Base-by-base conservation (phyloP, 2,888 invertebrate genomes). In the Plagodis dolabraria region DNA sequence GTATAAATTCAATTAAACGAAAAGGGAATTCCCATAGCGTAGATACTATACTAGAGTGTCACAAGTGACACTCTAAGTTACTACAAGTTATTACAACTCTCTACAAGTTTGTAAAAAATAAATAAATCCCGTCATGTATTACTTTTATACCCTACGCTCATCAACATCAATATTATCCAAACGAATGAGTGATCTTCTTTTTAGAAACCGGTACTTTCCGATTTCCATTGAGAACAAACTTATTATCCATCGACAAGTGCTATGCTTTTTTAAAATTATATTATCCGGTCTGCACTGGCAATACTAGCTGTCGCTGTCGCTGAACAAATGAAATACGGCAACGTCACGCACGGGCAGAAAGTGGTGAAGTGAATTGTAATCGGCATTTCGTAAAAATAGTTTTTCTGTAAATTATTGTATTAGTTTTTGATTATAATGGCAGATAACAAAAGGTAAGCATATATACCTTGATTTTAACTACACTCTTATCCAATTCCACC, bases 251-350 rank as follows among this genome's bases (percentile, higher is more conserved):
- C 60, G 60, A 65, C 60, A 57, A 56, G 38, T 7, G 22, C 38
- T 47, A 22, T 22, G 22, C 22, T 4, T 2, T 22, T 22, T 22
- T 22, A 22, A 22, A 1, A 22, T 1, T 22, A 22, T 22, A 22
- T 22, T 22, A 1, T 22, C 22, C 22, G 22, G 1, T 54, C 9
- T 68, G 59, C 55, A 54, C 57, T 83, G 78, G 88, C 82, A 88
- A 83, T 81, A 85, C 75, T 49, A 6, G 10, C 10, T 60, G 60
- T 76, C 76, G 81, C 69, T 8, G 38, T 40, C 44, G 48, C 6
- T 33, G 89, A 90, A 93, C 93, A 92, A 93, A 93, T 93, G 92
- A 93, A 93, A 93, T 92, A 91, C 90, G 89, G 92, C 93, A 93
- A 93, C 93, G 93, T 93, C 93, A 93, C 87, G 89, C 85, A 84